Evolutionary conservation across 2,797 vertebrate species (phyloP).

Genomic region (Microchirus variegatus): DNA sequence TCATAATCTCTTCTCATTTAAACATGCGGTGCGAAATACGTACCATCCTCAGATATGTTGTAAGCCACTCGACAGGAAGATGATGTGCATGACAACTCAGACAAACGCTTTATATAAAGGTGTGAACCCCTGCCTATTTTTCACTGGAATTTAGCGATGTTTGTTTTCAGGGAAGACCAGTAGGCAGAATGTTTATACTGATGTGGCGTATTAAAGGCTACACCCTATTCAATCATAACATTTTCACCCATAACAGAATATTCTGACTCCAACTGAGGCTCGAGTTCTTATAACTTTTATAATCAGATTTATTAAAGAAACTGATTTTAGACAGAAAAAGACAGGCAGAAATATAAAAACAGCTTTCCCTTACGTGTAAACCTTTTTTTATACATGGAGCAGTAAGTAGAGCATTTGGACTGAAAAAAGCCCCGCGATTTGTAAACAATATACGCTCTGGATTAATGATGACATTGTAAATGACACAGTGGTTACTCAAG

Average conservation of each 20-base stretch:
- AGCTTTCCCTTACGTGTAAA: conserved; percentile 45
- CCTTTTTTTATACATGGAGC: conserved; percentile 21
- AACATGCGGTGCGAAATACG: conserved; percentile 12
- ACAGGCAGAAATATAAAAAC: conserved; percentile 23
- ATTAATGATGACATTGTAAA: conserved; percentile 45
- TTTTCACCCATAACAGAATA: not conserved
- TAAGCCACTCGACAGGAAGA: not conserved
- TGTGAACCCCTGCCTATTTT: not conserved
- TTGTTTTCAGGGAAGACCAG: conserved; percentile 45
- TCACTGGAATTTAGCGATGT: conserved; percentile 18
- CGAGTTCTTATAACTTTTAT: conserved; percentile 14
- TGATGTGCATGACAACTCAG: not conserved
- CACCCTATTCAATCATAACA: not conserved
- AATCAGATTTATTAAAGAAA: conserved; percentile 17
- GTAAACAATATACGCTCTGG: conserved; percentile 40
- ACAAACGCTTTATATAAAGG: conserved; percentile 27
- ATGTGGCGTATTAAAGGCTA: conserved; percentile 1
- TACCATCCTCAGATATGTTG: conserved; percentile 50
- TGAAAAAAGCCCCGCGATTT: too few species aligned
- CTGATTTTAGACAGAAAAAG: conserved; percentile 2
- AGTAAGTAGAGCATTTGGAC: conserved; percentile 46
- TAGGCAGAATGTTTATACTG: not conserved
- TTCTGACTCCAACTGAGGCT: not conserved
- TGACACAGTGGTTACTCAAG: conserved; percentile 14
- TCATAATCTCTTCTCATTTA: too few species aligned